These are phyloP conservation scores for Poicephalus meyeri DNA, from an alignment of 2,113 vertebrate genomes.

Conservation along the genomic window DNA sequence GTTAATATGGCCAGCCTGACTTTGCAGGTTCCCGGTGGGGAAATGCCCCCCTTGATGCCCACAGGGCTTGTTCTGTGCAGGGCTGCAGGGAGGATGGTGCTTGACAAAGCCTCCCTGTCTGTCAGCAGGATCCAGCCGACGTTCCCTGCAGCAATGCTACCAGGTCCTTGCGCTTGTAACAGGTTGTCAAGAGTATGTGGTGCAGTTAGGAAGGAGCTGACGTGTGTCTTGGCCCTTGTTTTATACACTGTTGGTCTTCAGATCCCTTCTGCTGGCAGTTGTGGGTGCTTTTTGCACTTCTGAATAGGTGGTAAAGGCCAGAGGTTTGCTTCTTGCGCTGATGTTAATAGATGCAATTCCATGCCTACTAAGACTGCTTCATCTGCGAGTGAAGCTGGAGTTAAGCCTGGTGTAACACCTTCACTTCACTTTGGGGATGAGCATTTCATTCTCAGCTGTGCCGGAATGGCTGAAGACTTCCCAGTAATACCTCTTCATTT, in stretches of 20 bases:
- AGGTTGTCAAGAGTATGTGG: neutral
- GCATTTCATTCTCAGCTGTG: neutral
- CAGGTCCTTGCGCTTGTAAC: neutral
- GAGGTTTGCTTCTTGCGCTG: rapidly evolving
- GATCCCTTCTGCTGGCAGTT: neutral
- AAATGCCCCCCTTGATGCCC: neutral
- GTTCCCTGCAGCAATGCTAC: neutral
- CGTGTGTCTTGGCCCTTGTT: neutral
- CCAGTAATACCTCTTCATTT: neutral
- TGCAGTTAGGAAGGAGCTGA: neutral
- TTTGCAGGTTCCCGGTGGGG: neutral
- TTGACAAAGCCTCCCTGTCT: neutral
- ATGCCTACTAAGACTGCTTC: neutral
- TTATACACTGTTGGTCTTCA: neutral
- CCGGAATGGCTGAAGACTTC: neutral
- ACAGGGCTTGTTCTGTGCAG: neutral
- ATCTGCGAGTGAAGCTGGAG: rapidly evolving
- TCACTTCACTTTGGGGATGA: neutral
- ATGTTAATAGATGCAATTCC: neutral
- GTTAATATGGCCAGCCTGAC: neutral
- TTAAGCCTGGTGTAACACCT: neutral
- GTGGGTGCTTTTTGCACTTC: neutral
- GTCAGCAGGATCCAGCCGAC: neutral
- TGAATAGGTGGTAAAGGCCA: neutral
- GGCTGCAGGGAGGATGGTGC: neutral